Evolutionary conservation across 1,140 invertebrate genomes (phyloP).

Genomic region (Steinernema feltiae): DNA sequence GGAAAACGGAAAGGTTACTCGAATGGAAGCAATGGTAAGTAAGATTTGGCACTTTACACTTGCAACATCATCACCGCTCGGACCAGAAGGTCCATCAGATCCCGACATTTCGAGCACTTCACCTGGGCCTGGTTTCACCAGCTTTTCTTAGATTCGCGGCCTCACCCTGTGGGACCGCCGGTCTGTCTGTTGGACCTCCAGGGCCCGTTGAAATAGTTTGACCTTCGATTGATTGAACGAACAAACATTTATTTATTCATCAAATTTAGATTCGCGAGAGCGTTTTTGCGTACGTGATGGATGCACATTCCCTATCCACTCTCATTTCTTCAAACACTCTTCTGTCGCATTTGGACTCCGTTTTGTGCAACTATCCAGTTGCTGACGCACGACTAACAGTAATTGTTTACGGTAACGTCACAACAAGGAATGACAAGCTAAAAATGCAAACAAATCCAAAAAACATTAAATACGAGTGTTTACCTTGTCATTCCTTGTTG

Average conservation of each 20-base stretch:
- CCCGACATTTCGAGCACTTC: constrained; percentile 20
- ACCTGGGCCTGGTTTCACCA: constrained; percentile 11
- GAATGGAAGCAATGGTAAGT: constrained; percentile 32
- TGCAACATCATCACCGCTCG: constrained; percentile 17
- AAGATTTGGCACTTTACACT: constrained; percentile 17
- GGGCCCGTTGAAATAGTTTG: not conserved
- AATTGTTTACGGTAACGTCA: constrained; percentile 5
- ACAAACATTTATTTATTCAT: not conserved
- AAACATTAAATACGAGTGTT: not conserved
- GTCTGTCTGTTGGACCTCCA: not conserved
- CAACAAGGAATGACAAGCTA: not conserved
- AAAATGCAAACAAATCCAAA: constrained; percentile 3
- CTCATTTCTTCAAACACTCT: not conserved
- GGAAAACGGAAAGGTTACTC: constrained; percentile 38
- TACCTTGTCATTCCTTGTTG: not conserved
- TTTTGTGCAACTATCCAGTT: not conserved
- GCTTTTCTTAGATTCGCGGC: constrained; percentile 10
- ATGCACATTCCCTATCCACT: not conserved
- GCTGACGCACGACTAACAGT: not conserved
- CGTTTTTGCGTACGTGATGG: not conserved
- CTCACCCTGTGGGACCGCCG: not conserved
- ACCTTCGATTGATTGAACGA: not conserved
- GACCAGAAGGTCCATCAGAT: constrained; percentile 22
- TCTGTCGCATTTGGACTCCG: not conserved
- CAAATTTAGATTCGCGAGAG: not conserved